phyloP scores from a whole-genome alignment of 2,888 invertebrate species.

The Melanargia galathea region DNA sequence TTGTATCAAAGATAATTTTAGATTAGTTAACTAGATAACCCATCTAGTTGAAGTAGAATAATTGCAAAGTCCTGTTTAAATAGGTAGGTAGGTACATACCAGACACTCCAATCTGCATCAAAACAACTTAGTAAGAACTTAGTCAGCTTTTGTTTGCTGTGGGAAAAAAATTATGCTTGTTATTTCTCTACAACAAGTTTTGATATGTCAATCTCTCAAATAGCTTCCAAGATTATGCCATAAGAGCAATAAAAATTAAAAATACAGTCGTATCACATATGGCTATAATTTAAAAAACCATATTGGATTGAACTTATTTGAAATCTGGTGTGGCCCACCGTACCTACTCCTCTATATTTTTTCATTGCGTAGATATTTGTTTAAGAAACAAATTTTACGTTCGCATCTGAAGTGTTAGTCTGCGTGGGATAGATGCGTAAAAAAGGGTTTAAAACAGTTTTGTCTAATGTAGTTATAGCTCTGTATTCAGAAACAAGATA shows the following conservation, averaged over 20 bases:
- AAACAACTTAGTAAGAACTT: neutral
- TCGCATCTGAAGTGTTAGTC: slow-evolving; percentile 43
- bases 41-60: too few relatives aligned
- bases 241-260: neutral
- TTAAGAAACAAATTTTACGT: slow-evolving; percentile 45
- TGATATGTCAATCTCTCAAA: slow-evolving; percentile 12
- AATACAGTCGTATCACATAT: slow-evolving; percentile 4
- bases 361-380: slow-evolving; percentile 41
- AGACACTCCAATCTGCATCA: neutral
- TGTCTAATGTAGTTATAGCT: too few relatives aligned
- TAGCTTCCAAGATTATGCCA: slow-evolving; percentile 6
- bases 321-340: slow-evolving; percentile 32
- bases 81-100: too few relatives aligned
- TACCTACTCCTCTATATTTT: slow-evolving; percentile 35
- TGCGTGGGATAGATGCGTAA: slow-evolving; percentile 36
- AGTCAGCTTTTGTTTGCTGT: neutral
- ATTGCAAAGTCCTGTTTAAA: too few relatives aligned
- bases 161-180: slow-evolving; percentile 10
- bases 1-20: too few relatives aligned
- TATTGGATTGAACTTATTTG: slow-evolving; percentile 12
- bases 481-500: too few relatives aligned
- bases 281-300: neutral
- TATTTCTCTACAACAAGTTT: neutral
- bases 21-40: too few relatives aligned
- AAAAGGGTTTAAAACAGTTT: slow-evolving; percentile 24